phyloP scores from a whole-genome alignment of 2,797 vertebrate genomes.

The Falco berigora region DNA sequence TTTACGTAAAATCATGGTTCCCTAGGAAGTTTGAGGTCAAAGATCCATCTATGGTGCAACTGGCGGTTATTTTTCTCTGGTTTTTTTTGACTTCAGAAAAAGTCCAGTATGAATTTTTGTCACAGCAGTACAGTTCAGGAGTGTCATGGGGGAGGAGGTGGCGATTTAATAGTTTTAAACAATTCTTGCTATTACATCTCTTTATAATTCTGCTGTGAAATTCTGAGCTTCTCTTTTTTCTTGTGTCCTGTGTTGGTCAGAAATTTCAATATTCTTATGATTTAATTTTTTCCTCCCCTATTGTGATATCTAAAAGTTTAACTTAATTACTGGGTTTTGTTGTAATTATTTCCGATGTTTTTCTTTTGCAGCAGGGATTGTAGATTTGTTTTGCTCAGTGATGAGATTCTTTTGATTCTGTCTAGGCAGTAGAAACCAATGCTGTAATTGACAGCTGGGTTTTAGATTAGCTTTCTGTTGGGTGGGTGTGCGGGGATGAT shows the following conservation, averaged over 20 bases:
- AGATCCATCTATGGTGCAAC: not conserved
- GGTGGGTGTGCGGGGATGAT: accelerated
- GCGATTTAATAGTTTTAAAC: not conserved
- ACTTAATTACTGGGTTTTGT: too few species aligned
- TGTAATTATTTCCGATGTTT: not conserved
- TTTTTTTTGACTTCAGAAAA: not conserved
- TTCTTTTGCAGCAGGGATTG: not conserved
- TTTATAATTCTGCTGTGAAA: not conserved
- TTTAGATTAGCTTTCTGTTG: not conserved
- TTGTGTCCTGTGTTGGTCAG: not conserved
- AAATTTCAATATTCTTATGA: not conserved
- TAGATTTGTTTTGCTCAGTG: not conserved
- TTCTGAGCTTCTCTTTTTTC: not conserved
- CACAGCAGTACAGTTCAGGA: not conserved
- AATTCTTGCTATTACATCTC: not conserved
- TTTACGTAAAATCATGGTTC: not conserved
- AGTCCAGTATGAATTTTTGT: not conserved
- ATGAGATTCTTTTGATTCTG: not conserved
- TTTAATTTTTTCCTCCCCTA: not conserved
- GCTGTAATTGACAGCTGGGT: not conserved
- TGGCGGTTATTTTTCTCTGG: not conserved
- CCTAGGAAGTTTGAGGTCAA: not conserved
- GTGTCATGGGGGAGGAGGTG: not conserved
- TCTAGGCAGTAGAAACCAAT: not conserved
- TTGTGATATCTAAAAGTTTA: not conserved